Conservation (phyloP, 37 sponge, comb jelly and placozoan genomes). For the Cliona cf. orientalis region DNA sequence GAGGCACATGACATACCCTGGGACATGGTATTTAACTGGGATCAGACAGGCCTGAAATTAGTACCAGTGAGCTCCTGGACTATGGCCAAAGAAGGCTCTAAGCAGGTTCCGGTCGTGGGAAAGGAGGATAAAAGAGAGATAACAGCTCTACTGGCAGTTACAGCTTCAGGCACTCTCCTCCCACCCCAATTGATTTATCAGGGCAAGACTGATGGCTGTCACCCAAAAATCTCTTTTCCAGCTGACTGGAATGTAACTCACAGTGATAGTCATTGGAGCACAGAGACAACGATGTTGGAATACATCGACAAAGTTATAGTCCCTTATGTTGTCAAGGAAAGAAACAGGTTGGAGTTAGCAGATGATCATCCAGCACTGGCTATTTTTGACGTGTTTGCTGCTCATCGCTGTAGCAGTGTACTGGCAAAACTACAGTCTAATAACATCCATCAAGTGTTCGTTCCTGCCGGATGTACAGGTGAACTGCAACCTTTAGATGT, state of each 20-base stretch:
- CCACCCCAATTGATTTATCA: constrained; percentile 29
- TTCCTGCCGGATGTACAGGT: constrained; percentile 33
- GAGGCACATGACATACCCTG: neutral
- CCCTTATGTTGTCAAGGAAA: neutral
- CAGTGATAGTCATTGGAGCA: constrained; percentile 38
- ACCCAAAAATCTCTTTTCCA: constrained; percentile 10
- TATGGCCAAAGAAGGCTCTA: constrained; percentile 1
- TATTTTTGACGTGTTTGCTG: constrained; percentile 25
- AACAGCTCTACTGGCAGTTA: constrained; percentile 20
- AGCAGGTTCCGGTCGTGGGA: constrained; percentile 13
- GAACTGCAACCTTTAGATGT: constrained; percentile 21
- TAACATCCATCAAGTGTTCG: constrained; percentile 22
- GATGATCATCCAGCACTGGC: constrained; percentile 28
- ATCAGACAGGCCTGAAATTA: constrained; percentile 4
- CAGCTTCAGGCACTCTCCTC: constrained; percentile 23
- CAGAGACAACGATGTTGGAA: constrained; percentile 29
- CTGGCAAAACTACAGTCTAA: neutral
- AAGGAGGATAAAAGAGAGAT: constrained; percentile 23
- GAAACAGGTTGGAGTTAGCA: constrained; percentile 3
- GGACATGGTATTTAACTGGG: constrained; percentile 12
- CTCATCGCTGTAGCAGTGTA: neutral
- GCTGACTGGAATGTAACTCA: constrained; percentile 29
- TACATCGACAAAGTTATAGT: constrained; percentile 9
- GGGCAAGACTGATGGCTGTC: constrained; percentile 29
- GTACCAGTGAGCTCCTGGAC: constrained; percentile 42